A percentile compares a stretch with the other conserved stretches of the same genome.
Conservation (phyloP, 2,888 invertebrate species). For the Sphecodes monilicornis region DNA sequence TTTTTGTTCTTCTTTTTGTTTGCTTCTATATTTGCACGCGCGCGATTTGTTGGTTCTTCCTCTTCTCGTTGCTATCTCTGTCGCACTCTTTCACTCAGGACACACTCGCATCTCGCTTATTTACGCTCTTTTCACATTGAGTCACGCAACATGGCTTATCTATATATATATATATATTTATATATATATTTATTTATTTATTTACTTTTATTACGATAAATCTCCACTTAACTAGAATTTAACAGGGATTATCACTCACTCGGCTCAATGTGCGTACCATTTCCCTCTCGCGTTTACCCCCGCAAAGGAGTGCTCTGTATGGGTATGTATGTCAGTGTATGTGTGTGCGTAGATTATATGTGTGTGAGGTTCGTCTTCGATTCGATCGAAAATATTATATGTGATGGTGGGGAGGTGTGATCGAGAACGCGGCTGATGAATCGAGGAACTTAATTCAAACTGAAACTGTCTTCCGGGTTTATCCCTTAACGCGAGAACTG, state of each 20-base stretch:
- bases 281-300: slow-evolving; percentile 48
- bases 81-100: slow-evolving; percentile 31
- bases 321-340: background rate
- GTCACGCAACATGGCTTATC: slow-evolving; percentile 57
- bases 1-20: slow-evolving; percentile 4
- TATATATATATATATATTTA: slow-evolving; percentile 50
- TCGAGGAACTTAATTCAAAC: slow-evolving; percentile 32
- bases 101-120: slow-evolving; percentile 44
- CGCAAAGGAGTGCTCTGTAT: slow-evolving; percentile 29
- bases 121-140: slow-evolving; percentile 51
- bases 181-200: slow-evolving; percentile 45
- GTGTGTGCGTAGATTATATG: background rate
- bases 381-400: slow-evolving; percentile 33
- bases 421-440: slow-evolving; percentile 40
- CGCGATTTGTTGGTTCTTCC: background rate
- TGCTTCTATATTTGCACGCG: background rate
- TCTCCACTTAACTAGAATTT: slow-evolving; percentile 71
- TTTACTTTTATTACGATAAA: slow-evolving; percentile 71
- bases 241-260: slow-evolving; percentile 80
- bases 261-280: slow-evolving; percentile 78
- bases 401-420: slow-evolving; percentile 28
- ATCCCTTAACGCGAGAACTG: background rate
- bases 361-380: slow-evolving; percentile 14
- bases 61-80: slow-evolving; percentile 10
- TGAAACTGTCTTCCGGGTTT: background rate